Base-by-base conservation (phyloP, 2,888 invertebrate species). In the Rhamphomyia laevipes region DNA sequence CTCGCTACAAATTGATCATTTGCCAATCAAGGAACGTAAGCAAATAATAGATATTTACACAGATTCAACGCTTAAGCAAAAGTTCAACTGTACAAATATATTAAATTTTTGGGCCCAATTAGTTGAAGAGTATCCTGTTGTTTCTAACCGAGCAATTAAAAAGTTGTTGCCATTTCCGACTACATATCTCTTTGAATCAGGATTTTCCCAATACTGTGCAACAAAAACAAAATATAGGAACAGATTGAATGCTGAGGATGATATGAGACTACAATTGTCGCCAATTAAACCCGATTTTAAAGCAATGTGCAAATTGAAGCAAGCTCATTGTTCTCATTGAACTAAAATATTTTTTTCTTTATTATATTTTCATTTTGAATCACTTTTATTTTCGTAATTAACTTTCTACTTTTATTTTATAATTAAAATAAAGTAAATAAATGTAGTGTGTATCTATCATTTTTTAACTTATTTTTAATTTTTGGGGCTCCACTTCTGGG, bases 161-260 rank as follows among this genome's bases (percentile, higher is more conserved):
- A 40, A 18, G 13, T 21, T 40, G 10, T 21, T 21, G 30, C 46
- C 38, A 15, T 38, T 46, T 17, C 7, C 46, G 21, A 40, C 30
- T 12, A 46, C 46, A 13, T 40, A 46, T 40, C 15, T 46, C 4
- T 46, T 30, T 17, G 46, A 46, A 30, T 23, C 46, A 16, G 46
- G 46, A 30, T 46, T 46, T 46, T 40, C 38, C 11, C 21, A 27
- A 27, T 46, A 46, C 27, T 21, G 10, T 46, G 40, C 46, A 21
- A 46, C 40, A 46, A 35, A 45, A 45, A 45, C 35, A 16, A 35
- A 35, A 45, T 35, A 45, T 21, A 10, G 16, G 13, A 37, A 46
- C 46, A 46, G 31, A 40, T 15, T 46, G 11, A n/a, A 40, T 40
- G 46, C 38, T 40, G 46, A 40, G 13, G 40, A 17, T 40, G 18